Percentiles rank a stretch among this genome's conserved stretches.
phyloP scores from a whole-genome alignment of 2,888 invertebrate genomes.

The Philhelius pedissequus region DNA sequence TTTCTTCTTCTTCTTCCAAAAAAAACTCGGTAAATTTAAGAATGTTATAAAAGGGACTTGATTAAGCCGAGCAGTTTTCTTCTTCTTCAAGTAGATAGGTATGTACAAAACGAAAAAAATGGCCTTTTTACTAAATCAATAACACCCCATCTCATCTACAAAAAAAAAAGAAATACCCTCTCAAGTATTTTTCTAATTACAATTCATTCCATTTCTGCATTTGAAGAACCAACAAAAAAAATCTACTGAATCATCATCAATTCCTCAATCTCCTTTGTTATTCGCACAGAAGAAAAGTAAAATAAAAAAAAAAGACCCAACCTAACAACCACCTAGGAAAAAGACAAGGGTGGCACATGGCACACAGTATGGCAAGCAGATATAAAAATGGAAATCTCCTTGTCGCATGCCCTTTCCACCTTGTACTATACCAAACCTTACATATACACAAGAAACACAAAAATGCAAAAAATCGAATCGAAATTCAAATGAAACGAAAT shows the following conservation, averaged over 20 bases:
- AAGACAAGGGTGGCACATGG: conserved; percentile 48
- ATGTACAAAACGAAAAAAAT: not conserved
- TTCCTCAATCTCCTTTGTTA: conserved; percentile 62
- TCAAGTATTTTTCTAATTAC: conserved; percentile 61
- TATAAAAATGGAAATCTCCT: conserved; percentile 45
- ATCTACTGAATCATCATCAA: conserved; percentile 55
- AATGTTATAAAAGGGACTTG: conserved; percentile 1
- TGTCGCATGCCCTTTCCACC: conserved; percentile 46
- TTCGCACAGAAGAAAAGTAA: conserved; percentile 8
- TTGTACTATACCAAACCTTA: too few species aligned
- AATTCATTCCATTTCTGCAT: conserved; percentile 45
- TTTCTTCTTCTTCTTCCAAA: too few species aligned
- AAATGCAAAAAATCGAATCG: conserved; percentile 38
- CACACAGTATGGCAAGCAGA: not conserved
- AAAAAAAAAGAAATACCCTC: conserved; percentile 7
- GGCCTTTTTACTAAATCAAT: conserved; percentile 26
- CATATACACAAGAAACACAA: conserved; percentile 2
- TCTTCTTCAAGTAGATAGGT: not conserved
- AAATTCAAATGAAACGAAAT: conserved; percentile 62
- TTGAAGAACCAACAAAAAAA: conserved; percentile 13
- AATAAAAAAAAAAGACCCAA: not conserved
- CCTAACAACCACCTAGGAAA: conserved; percentile 9
- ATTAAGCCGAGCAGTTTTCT: conserved; percentile 5
- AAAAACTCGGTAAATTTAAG: not conserved
- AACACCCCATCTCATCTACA: not conserved